A percentile compares a stretch with the other conserved stretches of the same genome.
Evolutionary conservation across 2,888 invertebrate genomes (phyloP).

Genomic region (Coronaproctus castanopsis): DNA sequence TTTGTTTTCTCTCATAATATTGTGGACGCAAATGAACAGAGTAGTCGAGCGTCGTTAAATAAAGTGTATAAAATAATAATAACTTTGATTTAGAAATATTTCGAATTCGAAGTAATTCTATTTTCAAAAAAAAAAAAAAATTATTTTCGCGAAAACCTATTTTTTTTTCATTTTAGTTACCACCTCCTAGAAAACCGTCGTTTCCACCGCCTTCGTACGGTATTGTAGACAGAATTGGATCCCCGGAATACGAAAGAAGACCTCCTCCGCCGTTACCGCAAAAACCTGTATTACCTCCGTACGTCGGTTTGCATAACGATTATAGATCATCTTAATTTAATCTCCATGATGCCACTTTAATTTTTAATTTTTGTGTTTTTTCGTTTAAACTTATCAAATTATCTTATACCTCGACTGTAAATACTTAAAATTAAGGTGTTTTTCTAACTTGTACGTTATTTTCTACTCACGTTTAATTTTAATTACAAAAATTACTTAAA

Average conservation of each 20-base stretch:
- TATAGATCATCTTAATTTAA: constrained; percentile 8
- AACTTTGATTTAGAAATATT: too few relatives aligned
- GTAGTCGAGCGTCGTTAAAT: too few relatives aligned
- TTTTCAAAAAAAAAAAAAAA: too few relatives aligned
- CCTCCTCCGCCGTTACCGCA: constrained; percentile 8
- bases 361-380: neutral
- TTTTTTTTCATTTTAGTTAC: neutral
- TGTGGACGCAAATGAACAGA: too few relatives aligned
- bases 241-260: constrained; percentile 4
- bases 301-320: constrained; percentile 11
- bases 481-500: neutral
- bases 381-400: too few relatives aligned
- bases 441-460: neutral
- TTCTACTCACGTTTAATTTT: neutral
- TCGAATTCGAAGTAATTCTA: too few relatives aligned
- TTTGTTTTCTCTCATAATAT: too few relatives aligned
- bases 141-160: too few relatives aligned
- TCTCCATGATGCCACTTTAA: neutral
- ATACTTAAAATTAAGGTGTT: too few relatives aligned
- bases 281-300: constrained; percentile 12
- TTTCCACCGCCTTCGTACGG: constrained; percentile 1
- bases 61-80: too few relatives aligned
- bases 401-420: too few relatives aligned
- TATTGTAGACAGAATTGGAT: neutral
- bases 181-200: neutral